Conservation (phyloP, 1,140 invertebrate genomes). For the Bombus balteatus region DNA sequence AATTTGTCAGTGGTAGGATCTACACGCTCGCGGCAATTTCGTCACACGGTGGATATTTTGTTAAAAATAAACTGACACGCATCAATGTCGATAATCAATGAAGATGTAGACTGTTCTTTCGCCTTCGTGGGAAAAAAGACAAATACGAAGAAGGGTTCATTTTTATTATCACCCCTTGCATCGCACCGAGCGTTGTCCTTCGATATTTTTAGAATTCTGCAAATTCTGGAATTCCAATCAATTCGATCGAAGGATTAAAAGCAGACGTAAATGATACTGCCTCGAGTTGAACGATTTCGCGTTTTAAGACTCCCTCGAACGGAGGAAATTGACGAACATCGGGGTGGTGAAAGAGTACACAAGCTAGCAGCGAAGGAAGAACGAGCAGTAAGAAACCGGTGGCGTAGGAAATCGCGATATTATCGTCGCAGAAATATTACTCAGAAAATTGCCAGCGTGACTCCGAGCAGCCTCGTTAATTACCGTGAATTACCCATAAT, state of each 20-base stretch:
- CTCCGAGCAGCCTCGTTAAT: conserved; percentile 83
- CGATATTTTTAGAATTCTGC: neutral
- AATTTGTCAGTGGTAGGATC: too few relatives aligned
- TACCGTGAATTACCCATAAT: conserved; percentile 83
- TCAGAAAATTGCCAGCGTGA: conserved; percentile 82
- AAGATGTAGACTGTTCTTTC: too few relatives aligned
- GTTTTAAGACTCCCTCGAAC: neutral
- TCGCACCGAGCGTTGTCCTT: too few relatives aligned
- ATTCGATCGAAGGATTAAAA: neutral
- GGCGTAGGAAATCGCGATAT: conserved; percentile 78
- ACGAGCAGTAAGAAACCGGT: conserved; percentile 45
- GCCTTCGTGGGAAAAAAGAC: too few relatives aligned
- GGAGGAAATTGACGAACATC: neutral
- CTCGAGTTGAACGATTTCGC: neutral
- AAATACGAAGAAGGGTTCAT: too few relatives aligned
- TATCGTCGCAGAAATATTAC: conserved; percentile 82
- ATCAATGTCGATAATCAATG: too few relatives aligned
- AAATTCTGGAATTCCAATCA: neutral
- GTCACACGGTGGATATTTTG: too few relatives aligned
- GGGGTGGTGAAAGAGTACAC: neutral
- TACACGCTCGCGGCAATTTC: too few relatives aligned
- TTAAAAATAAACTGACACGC: too few relatives aligned
- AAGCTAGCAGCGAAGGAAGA: conserved; percentile 8
- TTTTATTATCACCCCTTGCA: too few relatives aligned
- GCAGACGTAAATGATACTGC: neutral